Base-by-base conservation (phyloP, 2,797 vertebrate genomes). In the Miichthys miiuy region DNA sequence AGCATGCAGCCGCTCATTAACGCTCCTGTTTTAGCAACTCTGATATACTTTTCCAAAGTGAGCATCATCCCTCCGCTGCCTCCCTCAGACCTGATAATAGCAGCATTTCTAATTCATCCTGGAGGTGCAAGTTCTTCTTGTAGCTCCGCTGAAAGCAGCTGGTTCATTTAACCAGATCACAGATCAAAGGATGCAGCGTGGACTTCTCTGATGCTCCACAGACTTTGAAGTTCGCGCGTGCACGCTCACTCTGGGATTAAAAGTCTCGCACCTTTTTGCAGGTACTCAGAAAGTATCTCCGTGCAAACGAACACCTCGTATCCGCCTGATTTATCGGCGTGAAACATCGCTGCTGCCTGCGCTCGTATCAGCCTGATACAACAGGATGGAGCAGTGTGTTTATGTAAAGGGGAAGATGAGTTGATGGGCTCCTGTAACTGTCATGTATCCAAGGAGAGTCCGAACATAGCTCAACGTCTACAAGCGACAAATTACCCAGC, bases 131-230 rank as follows among this genome's bases (percentile, higher is more conserved):
- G 70, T 25, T 48, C 60, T 42, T 14, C 42, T 52, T 50, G 55
- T 67, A 16, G 50, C 42, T 66, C 57, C 0, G 12, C 20, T 23
- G 57, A 74, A 55, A 82, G 68, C 86, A 74, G 77, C 81, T 64
- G 81, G 12, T 72, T 75, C 42, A 58, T 79, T 91, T 64, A 85
- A 84, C 58, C 88, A 82, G 77, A 68, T 72, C 70, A 77, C 38
- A 51, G 79, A 87, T 87, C 50, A 90, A 82, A 90, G 73, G 34
- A 2, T 5, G 54, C 50, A 18, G 65, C 51, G 3, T 9, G 1
- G 62, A 41, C 46, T 51, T 51, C 62, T 74, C 75, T 78, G 68
- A 54, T 75, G 77, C 76, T 80, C 34, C 12, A 0, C 72, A 10
- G 34, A 44, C 72, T 90, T 86, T 90, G 76, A 86, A 76, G 89